Conservation (phyloP, 2,888 invertebrate species). For the Agrochola lychnidis region DNA sequence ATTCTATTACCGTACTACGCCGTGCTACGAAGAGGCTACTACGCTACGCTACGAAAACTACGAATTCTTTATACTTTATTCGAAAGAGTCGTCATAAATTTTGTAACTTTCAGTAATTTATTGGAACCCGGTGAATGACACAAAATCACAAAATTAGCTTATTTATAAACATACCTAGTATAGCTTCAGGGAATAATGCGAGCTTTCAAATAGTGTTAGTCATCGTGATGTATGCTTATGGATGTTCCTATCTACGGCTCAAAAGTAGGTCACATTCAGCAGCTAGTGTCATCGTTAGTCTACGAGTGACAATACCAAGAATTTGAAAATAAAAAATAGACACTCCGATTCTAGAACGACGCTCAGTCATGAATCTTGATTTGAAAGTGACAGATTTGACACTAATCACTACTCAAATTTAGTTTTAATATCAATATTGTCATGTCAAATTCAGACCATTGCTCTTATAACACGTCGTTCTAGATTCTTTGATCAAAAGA, state of each 20-base stretch:
- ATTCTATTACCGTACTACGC: constrained; percentile 26
- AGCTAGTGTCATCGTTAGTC: constrained; percentile 20
- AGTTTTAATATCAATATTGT: neutral
- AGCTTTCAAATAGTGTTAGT: constrained; percentile 35
- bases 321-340: constrained; percentile 28
- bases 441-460: neutral
- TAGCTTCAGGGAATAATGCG: constrained; percentile 5
- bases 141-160: neutral
- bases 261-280: constrained; percentile 47
- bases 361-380: constrained; percentile 14
- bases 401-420: constrained; percentile 7
- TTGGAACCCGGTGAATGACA: neutral
- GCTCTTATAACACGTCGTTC: neutral
- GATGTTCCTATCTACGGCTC: constrained; percentile 2
- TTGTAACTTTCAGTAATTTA: neutral
- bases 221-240: constrained; percentile 12
- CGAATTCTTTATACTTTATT: neutral
- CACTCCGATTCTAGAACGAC: constrained; percentile 19
- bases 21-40: constrained; percentile 35
- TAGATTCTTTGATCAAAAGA: neutral
- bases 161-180: neutral
- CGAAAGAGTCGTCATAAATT: neutral
- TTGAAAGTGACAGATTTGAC: constrained; percentile 33
- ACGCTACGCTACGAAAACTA: constrained; percentile 34
- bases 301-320: constrained; percentile 21